Percentiles rank a stretch among this genome's conserved stretches.
Conservation (phyloP, 2,888 invertebrate genomes). For the Eupithecia vulgata region DNA sequence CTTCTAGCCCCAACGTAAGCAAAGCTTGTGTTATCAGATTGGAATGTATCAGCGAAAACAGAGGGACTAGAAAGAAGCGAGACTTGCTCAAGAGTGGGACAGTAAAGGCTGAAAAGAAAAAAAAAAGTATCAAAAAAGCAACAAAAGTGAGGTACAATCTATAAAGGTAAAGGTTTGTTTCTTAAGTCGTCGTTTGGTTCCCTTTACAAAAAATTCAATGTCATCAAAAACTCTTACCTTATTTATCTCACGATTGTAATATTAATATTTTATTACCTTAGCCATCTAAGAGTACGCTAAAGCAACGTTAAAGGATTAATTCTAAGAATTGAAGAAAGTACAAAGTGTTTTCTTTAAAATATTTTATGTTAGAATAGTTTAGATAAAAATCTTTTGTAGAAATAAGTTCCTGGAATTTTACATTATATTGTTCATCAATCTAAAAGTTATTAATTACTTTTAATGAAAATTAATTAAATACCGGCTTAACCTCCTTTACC, state of each 20-base stretch:
- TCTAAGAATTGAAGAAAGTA: not conserved
- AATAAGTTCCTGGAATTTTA: not conserved
- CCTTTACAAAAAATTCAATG: not conserved
- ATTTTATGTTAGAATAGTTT: not conserved
- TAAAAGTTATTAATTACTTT: not conserved
- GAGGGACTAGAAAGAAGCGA: no score
- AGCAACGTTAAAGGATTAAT: not conserved
- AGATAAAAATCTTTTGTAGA: not conserved
- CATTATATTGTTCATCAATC: not conserved
- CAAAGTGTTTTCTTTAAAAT: not conserved
- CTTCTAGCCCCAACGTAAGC: no score
- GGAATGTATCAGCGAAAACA: no score
- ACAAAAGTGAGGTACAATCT: not conserved
- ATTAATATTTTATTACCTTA: not conserved
- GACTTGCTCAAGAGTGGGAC: no score
- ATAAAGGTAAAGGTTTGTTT: not conserved
- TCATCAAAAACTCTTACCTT: not conserved
- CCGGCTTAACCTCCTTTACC: not conserved
- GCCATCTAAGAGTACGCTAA: not conserved
- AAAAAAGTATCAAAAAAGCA: no score
- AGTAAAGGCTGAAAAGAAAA: no score
- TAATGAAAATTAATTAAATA: not conserved
- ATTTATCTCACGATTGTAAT: not conserved
- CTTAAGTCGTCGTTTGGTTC: not conserved
- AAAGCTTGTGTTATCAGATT: no score